Base-by-base conservation (phyloP, 2,797 vertebrate genomes). In the Cichlasoma orientale region DNA sequence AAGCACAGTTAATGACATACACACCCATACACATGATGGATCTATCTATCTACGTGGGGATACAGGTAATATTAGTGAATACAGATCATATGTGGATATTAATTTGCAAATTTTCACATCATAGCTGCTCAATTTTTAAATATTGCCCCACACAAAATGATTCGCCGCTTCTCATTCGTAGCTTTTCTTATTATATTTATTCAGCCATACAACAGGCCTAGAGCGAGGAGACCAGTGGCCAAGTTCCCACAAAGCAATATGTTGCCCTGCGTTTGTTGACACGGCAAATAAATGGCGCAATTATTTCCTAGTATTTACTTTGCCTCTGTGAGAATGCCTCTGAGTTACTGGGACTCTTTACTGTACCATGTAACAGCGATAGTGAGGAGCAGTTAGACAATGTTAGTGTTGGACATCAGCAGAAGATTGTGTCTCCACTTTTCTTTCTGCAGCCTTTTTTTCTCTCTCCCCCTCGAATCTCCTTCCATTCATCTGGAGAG, bases 271-370 rank as follows among this genome's bases (percentile, higher is more conserved):
- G 31, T 84, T 84, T 91, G 88, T 91, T 86, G 88, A 88, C 88
- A 75, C 1, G 25, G 56, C 33, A 86, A 87, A 90, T 86, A 86
- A 77, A 86, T 69, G 74, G 7, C 25, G 7, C 68, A 85, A 92
- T 92, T 72, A 82, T 87, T 88, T 90, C 54, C 75, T 59, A 57
- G 25, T 87, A 25, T 92, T 91, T 87, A 72, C 74, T 91, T 91
- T 87, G 59, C 72, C 21, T 53, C 29, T 70, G 75, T 27, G 66
- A 56, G 27, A 29, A 68, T 18, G 0, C 44, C 7, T 10, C 25
- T 29, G 25, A 76, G 52, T 38, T 31, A 2, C 59, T 1, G 36
- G 19, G 54, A 53, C 72, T 66, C 71, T 58, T 44, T 25, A 52
- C 27, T 58, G 50, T n/a, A 31, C 38, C 18, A 56, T 47, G 13